phyloP scores from a whole-genome alignment of 2,113 vertebrate genomes.

The Chaenogobius annularis region DNA sequence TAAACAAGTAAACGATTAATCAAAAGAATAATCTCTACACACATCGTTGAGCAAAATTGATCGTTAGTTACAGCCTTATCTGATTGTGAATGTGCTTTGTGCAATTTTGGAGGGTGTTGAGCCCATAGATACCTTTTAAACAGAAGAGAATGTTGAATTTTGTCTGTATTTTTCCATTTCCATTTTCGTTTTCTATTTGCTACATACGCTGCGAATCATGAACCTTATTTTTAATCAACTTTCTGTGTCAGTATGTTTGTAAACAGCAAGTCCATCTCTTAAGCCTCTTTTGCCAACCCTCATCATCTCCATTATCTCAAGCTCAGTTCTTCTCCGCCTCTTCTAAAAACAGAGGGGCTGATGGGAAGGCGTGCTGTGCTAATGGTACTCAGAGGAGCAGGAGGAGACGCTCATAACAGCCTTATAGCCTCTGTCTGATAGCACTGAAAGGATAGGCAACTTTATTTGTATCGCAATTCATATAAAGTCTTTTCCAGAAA shows the following conservation, averaged over 20 bases:
- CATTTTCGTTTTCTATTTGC: too few relatives aligned
- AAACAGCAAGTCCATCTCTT: not conserved
- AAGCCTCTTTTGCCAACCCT: conserved; percentile 1
- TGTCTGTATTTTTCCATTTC: too few relatives aligned
- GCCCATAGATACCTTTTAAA: too few relatives aligned
- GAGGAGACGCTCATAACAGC: conserved; percentile 40
- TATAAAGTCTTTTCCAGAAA: not conserved
- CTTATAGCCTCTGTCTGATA: conserved; percentile 42
- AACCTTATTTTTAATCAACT: not conserved
- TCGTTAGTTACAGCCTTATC: too few relatives aligned
- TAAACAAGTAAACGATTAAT: too few relatives aligned
- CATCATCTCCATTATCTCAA: conserved; percentile 25
- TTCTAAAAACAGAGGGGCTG: conserved; percentile 33
- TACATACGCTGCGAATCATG: not conserved
- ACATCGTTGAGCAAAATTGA: too few relatives aligned
- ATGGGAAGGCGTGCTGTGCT: conserved; percentile 51
- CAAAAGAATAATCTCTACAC: too few relatives aligned
- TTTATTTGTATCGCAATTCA: not conserved
- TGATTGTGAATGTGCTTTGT: too few relatives aligned
- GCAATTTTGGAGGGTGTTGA: too few relatives aligned
- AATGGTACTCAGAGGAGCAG: conserved; percentile 55
- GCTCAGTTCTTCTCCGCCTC: not conserved
- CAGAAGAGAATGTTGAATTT: too few relatives aligned
- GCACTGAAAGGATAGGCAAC: not conserved
- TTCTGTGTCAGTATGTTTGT: not conserved